Evolutionary conservation across 1,140 invertebrate species (phyloP), one percentile per base, ranked within the genome.

Genomic region (Manduca sexta): DNA sequence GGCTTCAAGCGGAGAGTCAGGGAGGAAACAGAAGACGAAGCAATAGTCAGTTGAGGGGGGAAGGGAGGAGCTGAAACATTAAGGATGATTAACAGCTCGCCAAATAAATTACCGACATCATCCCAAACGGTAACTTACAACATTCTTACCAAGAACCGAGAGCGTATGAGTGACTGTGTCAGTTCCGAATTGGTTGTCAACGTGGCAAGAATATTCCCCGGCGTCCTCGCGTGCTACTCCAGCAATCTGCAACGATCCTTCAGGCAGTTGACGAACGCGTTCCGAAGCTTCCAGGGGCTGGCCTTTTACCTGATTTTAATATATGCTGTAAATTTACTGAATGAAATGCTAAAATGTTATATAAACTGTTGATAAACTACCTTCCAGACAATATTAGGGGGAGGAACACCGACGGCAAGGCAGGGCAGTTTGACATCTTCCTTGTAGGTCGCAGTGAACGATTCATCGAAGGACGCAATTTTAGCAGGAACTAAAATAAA

Each of bases 391-490:
- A 98, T 94, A 64, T 93, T 92, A 3, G 96, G 96, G 41, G 91
- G 90, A 3, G 96, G 96, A 31, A 95, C 91, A 14, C 97, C 96
- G 10, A 98, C 95, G 35, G 95, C 94, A 14, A 96, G 87, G 69
- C 97, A 98, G 0, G 95, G 95, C 52, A 98, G 86, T 67, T 95
- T 95, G 0, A 97, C 93, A 69, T 96, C 94, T 86, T 97, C 94
- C 75, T 95, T 95, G 82, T 95, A 96, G 0, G 94, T 96, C 1
- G 94, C 94, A 7, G 93, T 93, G 76, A 96, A 95, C 17, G 92
- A 93, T 72, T 96, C 94, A 75, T 96, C 95, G 77, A 97, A 97
- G 0, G 95, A 97, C 34, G 95, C 95, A 61, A 96, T 96, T 78
- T 95, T 96, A 4, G 95, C 95, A 38, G 96, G 96, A 54, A 97